Evolutionary conservation across 2,888 invertebrate species (phyloP), one percentile per base, ranked within the genome.

Genomic region (Lasius fuliginosus): DNA sequence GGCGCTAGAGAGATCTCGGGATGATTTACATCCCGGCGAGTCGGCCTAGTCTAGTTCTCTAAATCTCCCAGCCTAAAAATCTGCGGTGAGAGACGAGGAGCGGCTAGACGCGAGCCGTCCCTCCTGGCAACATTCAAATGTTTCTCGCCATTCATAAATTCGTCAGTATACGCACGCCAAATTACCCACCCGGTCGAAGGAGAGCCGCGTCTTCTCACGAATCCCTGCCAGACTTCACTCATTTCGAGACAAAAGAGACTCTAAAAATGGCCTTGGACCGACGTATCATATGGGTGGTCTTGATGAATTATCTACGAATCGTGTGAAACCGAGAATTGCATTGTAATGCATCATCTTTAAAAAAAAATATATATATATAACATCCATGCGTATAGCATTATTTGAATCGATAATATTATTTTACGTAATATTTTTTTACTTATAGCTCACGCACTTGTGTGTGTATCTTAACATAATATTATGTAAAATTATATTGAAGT

Each of bases 121-220:
- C 94, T 93, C 90, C 91, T 92, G 94, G 93, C 94, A 94, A 94
- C 93, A 94, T 95, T 95, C 94, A 94, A 95, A 95, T 95, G 92
- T 93, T 79, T 88, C 91, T 91, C 90, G 86, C 92, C 93, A 93
- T 94, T 94, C 94, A 94, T 94, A 95, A 94, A 94, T 95, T 94
- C 94, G 93, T 94, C 94, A 93, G 92, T 84, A 91, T 88, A 91
- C 83, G 73, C 86, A 75, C 88, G 88, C 92, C 90, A 93, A 94
- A 92, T 93, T 93, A 91, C 91, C 83, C 87, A 73, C 88, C 18
- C 84, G 56, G 76, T 67, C 85, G 60, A 69, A 27, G 58, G 27
- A 62, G 33, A 76, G 40, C 69, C 69, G 60, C 81, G 84, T 75
- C 82, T 85, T 87, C 87, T 87, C 90, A 86, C 86, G 90, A 79